Evolutionary conservation across 1,140 invertebrate species (phyloP).

Genomic region (Drosophila neocordata): DNA sequence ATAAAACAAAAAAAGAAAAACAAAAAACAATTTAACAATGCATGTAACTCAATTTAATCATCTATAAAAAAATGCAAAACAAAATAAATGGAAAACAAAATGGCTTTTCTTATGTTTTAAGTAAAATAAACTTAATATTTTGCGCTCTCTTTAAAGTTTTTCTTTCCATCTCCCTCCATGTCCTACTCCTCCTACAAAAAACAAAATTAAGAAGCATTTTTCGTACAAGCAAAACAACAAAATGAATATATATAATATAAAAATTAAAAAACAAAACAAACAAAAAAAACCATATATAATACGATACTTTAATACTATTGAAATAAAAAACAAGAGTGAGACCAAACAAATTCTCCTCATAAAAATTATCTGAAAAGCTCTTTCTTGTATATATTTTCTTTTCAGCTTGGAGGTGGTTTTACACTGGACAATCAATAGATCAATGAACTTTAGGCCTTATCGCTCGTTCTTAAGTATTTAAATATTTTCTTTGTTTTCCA

Average conservation of each 20-base stretch:
- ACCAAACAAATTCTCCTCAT: slow-evolving; percentile 68
- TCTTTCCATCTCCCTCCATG: slow-evolving; percentile 7
- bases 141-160: slow-evolving; percentile 28
- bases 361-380: slow-evolving; percentile 47
- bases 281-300: slow-evolving; percentile 70
- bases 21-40: slow-evolving; percentile 19
- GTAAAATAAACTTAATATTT: slow-evolving; percentile 34
- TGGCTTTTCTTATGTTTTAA: slow-evolving; percentile 63
- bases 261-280: slow-evolving; percentile 24
- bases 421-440: slow-evolving; percentile 15
- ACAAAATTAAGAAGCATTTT: slow-evolving; percentile 28
- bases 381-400: slow-evolving; percentile 9
- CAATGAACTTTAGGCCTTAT: slow-evolving; percentile 45
- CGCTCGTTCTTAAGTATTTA: slow-evolving; percentile 3
- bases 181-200: slow-evolving; percentile 1
- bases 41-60: slow-evolving; percentile 35
- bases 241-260: slow-evolving; percentile 58
- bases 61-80: slow-evolving; percentile 13
- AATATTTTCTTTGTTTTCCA: slow-evolving; percentile 19
- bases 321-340: slow-evolving; percentile 73
- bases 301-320: slow-evolving; percentile 81
- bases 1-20: slow-evolving; percentile 15
- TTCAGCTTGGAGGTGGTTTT: not conserved
- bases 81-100: slow-evolving; percentile 41
- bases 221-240: slow-evolving; percentile 55